phyloP scores from a whole-genome alignment of 2,113 vertebrate genomes.

The Hydropotes inermis region DNA sequence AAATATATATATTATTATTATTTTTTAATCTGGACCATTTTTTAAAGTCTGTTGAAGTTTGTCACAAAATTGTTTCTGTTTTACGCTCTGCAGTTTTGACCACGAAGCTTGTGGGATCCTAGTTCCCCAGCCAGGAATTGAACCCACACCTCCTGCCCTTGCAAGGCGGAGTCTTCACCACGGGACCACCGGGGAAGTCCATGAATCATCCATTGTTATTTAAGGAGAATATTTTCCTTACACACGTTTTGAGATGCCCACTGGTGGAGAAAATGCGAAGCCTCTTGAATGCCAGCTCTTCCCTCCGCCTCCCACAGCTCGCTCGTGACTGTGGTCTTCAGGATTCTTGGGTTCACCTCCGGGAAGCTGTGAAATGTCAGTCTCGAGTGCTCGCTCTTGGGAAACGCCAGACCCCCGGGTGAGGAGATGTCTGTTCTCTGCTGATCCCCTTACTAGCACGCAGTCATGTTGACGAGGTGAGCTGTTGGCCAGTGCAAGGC shows the following conservation, averaged over 20 bases:
- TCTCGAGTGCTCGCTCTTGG: background rate
- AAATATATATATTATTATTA: too few species aligned
- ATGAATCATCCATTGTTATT: background rate
- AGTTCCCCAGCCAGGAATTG: background rate
- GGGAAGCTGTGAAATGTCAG: constrained; percentile 5
- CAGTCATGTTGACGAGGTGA: background rate
- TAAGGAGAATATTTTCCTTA: background rate
- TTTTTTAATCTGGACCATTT: background rate
- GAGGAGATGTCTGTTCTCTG: background rate
- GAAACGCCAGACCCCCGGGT: background rate
- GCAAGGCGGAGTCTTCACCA: background rate
- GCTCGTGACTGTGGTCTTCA: accelerated
- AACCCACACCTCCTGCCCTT: background rate
- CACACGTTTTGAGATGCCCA: background rate
- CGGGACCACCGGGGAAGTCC: accelerated
- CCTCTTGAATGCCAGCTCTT: background rate
- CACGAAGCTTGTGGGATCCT: background rate
- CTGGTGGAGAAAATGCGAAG: background rate
- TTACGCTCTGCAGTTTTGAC: background rate
- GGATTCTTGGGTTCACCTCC: background rate
- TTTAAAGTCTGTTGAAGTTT: background rate
- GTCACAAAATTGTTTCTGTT: background rate
- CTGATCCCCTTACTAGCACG: background rate
- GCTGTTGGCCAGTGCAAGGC: background rate
- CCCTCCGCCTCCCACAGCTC: background rate